phyloP scores from a whole-genome alignment of 2,888 invertebrate species.

The Leptopilina myrica region DNA sequence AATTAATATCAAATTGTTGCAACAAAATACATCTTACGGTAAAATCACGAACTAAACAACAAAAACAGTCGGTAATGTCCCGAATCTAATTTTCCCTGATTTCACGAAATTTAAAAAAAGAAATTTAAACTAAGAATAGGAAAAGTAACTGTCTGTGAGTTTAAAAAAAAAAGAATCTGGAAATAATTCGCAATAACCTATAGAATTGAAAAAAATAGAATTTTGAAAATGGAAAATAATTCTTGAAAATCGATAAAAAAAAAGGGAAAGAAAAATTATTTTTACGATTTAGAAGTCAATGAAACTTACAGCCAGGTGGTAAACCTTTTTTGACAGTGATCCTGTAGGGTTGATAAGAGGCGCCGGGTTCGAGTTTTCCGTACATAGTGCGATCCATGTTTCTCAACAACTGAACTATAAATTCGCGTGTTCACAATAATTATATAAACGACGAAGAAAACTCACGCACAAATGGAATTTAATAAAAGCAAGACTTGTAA shows the following conservation, averaged over 20 bases:
- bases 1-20: neutral
- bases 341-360: slow-evolving; percentile 89
- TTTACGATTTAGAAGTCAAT: neutral
- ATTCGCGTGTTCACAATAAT: neutral
- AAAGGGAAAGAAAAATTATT: too few relatives aligned
- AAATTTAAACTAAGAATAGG: neutral
- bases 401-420: slow-evolving; percentile 39
- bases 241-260: too few relatives aligned
- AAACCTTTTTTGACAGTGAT: slow-evolving; percentile 90
- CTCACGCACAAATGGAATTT: slow-evolving; percentile 25
- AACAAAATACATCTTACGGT: slow-evolving; percentile 21
- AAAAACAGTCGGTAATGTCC: slow-evolving; percentile 20
- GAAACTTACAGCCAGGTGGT: slow-evolving; percentile 90
- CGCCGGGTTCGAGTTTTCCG: slow-evolving; percentile 89
- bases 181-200: too few relatives aligned
- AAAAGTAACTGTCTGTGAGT: too few relatives aligned
- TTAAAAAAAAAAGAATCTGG: too few relatives aligned
- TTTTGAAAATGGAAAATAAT: too few relatives aligned
- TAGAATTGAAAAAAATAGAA: too few relatives aligned
- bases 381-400: slow-evolving; percentile 93
- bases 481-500: neutral
- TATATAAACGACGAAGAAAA: neutral
- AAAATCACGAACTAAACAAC: slow-evolving; percentile 1
- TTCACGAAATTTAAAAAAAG: neutral
- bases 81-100: neutral